phyloP scores from a whole-genome alignment of 2,888 invertebrate genomes.

The Nemotelus nigrinus region DNA sequence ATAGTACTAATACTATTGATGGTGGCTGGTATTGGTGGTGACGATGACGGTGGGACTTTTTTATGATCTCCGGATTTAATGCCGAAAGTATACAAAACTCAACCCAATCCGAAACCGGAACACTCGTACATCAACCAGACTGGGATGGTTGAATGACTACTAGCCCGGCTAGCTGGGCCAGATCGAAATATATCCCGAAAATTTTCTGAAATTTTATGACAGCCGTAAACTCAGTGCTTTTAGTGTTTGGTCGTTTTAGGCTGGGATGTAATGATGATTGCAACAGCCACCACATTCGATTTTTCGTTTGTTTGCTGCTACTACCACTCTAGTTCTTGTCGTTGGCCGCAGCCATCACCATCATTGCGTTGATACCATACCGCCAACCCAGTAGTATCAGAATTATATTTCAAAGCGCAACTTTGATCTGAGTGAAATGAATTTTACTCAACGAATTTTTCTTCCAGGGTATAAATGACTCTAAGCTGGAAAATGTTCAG shows the following conservation, averaged over 20 bases:
- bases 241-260: constrained; percentile 16
- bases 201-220: constrained; percentile 25
- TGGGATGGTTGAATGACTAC: too few relatives aligned
- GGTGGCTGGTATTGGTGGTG: not conserved
- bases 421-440: not conserved
- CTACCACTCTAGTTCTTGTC: too few relatives aligned
- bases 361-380: not conserved
- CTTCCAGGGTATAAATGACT: not conserved
- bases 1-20: not conserved
- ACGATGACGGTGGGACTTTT: not conserved
- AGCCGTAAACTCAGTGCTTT: constrained; percentile 12
- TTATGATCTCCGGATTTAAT: constrained; percentile 5
- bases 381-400: not conserved
- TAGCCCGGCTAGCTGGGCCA: too few relatives aligned
- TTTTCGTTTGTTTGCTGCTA: not conserved
- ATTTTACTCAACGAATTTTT: not conserved
- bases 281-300: constrained; percentile 2
- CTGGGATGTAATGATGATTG: constrained; percentile 27
- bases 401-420: not conserved
- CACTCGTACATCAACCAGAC: not conserved
- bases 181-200: not conserved
- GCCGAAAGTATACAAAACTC: constrained; percentile 9
- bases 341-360: constrained; percentile 10
- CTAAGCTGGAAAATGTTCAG: not conserved
- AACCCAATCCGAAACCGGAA: not conserved